Conservation (phyloP, 1,140 invertebrate species). For the Drosophila miranda region DNA sequence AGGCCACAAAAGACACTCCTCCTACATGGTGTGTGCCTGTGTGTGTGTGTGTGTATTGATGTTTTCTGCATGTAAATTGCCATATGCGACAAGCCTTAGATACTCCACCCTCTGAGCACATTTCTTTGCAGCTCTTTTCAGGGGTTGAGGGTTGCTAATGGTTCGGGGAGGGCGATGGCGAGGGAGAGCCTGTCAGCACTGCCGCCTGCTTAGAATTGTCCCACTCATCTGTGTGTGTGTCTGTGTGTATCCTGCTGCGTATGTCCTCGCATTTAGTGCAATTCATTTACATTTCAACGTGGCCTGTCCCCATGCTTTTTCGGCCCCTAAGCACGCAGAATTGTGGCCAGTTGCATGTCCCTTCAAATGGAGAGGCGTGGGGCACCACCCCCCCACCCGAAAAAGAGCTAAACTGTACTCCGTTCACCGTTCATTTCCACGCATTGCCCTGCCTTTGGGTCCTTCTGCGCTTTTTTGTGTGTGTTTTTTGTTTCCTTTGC, state of each 20-base stretch:
- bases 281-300: slow-evolving; percentile 79
- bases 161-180: background rate
- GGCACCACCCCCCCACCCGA: background rate
- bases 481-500: slow-evolving; percentile 48
- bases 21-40: background rate
- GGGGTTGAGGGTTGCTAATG: slow-evolving; percentile 57
- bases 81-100: slow-evolving; percentile 50
- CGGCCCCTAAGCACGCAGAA: slow-evolving; percentile 29
- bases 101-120: slow-evolving; percentile 6
- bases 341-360: slow-evolving; percentile 54
- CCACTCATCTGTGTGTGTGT: slow-evolving; percentile 35
- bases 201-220: slow-evolving; percentile 47
- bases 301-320: slow-evolving; percentile 35
- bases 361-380: slow-evolving; percentile 16
- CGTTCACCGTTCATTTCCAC: slow-evolving; percentile 35
- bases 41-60: slow-evolving; percentile 43
- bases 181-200: slow-evolving; percentile 52
- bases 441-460: slow-evolving; percentile 4
- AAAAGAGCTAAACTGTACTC: background rate
- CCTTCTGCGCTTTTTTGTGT: slow-evolving; percentile 21
- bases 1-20: too few species aligned
- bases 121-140: slow-evolving; percentile 32
- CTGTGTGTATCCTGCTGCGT: slow-evolving; percentile 55
- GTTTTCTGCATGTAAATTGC: slow-evolving; percentile 77
- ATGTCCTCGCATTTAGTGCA: slow-evolving; percentile 78